Evolutionary conservation across 2,113 vertebrate species (phyloP).

Genomic region (Emydocephalus ijimae): DNA sequence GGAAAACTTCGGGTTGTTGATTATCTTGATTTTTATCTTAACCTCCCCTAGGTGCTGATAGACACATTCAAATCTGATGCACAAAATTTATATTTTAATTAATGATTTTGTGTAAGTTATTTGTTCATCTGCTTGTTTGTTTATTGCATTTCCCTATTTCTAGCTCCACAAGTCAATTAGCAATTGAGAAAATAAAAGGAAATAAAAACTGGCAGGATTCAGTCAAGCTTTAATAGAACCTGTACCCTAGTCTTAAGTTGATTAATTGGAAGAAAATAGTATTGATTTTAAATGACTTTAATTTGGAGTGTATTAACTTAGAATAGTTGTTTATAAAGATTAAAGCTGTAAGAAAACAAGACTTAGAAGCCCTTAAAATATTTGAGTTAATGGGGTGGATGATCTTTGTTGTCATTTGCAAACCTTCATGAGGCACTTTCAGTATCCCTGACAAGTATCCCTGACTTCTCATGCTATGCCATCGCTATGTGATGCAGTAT

Average conservation of each 20-base stretch:
- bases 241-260: not conserved
- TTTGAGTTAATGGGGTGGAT: not conserved
- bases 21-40: not conserved
- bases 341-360: not conserved
- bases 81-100: not conserved
- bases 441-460: not conserved
- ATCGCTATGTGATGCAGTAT: not conserved
- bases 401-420: not conserved
- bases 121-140: not conserved
- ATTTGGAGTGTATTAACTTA: not conserved
- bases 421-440: not conserved
- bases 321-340: not conserved
- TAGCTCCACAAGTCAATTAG: not conserved
- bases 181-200: not conserved
- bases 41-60: not conserved
- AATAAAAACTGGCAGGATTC: not conserved
- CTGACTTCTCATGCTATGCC: not conserved
- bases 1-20: not conserved
- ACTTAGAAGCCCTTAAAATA: not conserved
- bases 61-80: not conserved
- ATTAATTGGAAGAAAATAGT: not conserved
- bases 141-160: not conserved
- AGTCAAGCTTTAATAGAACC: not conserved
- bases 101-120: not conserved
- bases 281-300: not conserved